A percentile compares a stretch with the other conserved stretches of the same genome.
Evolutionary conservation across 30 jellyfish, hydroid and myxozoan genomes (phyloP).

Genomic region (Aurelia coerulea): DNA sequence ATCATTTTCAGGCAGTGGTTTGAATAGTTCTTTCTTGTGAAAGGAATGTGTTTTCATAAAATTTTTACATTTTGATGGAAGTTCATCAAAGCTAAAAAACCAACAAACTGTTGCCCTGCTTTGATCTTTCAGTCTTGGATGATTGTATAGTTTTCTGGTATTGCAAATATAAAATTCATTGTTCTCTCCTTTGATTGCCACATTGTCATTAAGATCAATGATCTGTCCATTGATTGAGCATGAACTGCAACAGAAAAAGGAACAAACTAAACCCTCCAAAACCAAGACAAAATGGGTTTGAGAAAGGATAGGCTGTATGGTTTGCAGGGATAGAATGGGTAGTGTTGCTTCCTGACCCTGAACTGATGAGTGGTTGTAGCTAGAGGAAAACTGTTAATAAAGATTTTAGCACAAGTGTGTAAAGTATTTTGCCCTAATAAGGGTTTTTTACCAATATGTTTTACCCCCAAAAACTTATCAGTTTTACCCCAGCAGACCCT

Average conservation of each 20-base stretch:
- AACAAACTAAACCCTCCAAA: too few relatives aligned
- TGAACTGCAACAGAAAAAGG: constrained; percentile 16
- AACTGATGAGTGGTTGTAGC: too few relatives aligned
- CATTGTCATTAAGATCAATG: constrained; percentile 37
- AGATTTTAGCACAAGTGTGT: too few relatives aligned
- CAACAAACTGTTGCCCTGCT: constrained; percentile 77
- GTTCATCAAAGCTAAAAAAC: constrained; percentile 59
- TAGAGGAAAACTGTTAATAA: too few relatives aligned
- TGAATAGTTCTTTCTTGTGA: constrained; percentile 34
- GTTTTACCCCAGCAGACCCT: too few relatives aligned
- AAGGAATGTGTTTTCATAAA: neutral
- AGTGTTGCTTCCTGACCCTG: too few relatives aligned
- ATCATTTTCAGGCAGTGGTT: constrained; percentile 36
- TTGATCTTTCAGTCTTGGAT: constrained; percentile 41
- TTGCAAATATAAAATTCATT: constrained; percentile 63
- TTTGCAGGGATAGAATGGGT: too few relatives aligned
- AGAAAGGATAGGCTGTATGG: too few relatives aligned
- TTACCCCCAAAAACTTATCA: too few relatives aligned
- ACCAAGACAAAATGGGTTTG: too few relatives aligned
- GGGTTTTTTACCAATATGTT: too few relatives aligned
- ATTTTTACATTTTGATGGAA: constrained; percentile 52
- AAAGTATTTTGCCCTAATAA: too few relatives aligned
- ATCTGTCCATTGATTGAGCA: constrained; percentile 48
- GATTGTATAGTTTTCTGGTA: constrained; percentile 24
- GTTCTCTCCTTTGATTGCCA: constrained; percentile 57